A percentile compares a stretch with the other conserved stretches of the same genome.
phyloP scores from a whole-genome alignment of 2,888 invertebrate species.

The Prostheceraeus crozeri region DNA sequence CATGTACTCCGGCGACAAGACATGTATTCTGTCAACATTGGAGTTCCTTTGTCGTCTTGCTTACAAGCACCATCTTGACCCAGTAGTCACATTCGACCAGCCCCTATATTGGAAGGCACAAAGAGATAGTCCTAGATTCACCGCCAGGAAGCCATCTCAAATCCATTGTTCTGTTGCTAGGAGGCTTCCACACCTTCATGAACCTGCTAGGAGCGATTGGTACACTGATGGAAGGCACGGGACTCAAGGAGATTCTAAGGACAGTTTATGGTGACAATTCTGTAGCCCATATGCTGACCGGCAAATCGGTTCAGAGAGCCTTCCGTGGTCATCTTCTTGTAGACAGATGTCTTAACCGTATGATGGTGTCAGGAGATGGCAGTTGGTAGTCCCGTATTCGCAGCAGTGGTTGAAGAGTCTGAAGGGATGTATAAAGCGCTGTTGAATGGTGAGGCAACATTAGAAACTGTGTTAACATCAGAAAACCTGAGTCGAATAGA shows the following conservation, averaged over 20 bases:
- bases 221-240: conserved; percentile 30
- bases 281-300: conserved; percentile 34
- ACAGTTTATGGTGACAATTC: conserved; percentile 32
- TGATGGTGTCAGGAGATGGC: conserved; percentile 31
- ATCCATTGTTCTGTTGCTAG: conserved; percentile 28
- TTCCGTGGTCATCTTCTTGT: conserved; percentile 39
- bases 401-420: conserved; percentile 13
- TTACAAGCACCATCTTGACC: conserved; percentile 5
- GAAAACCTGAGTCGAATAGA: conserved; percentile 23
- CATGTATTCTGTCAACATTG: conserved; percentile 36
- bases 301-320: conserved; percentile 31
- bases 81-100: conserved; percentile 30
- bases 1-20: conserved; percentile 33
- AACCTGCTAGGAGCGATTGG: conserved; percentile 33
- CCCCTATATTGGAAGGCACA: conserved; percentile 33
- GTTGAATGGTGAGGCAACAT: conserved; percentile 11
- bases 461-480: conserved; percentile 29
- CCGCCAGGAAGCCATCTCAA: conserved; percentile 33
- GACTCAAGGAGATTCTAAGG: conserved; percentile 26
- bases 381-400: conserved; percentile 32
- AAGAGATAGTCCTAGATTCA: conserved; percentile 31
- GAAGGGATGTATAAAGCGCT: conserved; percentile 33
- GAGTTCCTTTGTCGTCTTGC: conserved; percentile 32
- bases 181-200: conserved; percentile 31
- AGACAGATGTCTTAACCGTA: conserved; percentile 34